Evolutionary conservation across 2,113 vertebrate species (phyloP).

Genomic region (Alethe diademata): DNA sequence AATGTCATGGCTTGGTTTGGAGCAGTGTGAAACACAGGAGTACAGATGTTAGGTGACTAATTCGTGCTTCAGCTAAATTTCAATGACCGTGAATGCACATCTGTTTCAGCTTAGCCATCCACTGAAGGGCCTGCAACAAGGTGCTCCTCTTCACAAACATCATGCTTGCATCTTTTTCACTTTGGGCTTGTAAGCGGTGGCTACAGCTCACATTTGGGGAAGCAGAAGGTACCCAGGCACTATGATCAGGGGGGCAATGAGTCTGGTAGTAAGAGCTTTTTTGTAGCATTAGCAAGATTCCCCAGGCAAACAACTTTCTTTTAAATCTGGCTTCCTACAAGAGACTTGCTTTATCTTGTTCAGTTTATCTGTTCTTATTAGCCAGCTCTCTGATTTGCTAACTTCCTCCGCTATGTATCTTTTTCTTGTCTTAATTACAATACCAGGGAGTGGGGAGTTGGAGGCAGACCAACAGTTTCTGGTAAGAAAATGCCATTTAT

Average conservation of each 20-base stretch:
- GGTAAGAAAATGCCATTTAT: neutral
- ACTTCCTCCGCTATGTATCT: neutral
- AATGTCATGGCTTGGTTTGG: neutral
- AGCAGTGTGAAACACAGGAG: neutral
- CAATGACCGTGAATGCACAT: neutral
- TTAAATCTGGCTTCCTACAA: neutral
- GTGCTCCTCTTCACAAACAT: neutral
- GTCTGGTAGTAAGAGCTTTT: neutral
- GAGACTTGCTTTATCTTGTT: neutral
- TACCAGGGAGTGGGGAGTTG: neutral
- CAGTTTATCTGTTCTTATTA: neutral
- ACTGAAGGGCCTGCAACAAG: neutral
- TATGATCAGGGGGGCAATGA: neutral
- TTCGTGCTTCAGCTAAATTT: neutral
- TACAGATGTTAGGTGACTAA: conserved; percentile 1
- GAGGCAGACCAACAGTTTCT: neutral
- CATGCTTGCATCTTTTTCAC: neutral
- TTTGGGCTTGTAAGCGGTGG: neutral
- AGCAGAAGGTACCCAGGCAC: neutral
- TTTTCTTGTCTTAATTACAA: neutral
- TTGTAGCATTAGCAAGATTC: neutral
- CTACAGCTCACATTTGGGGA: neutral
- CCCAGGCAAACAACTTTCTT: neutral
- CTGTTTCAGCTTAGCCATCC: neutral
- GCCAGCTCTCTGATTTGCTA: neutral